A percentile compares a stretch with the other conserved stretches of the same genome.
Evolutionary conservation across 2,113 vertebrate genomes (phyloP).

Genomic region (Archocentrus centrarchus): DNA sequence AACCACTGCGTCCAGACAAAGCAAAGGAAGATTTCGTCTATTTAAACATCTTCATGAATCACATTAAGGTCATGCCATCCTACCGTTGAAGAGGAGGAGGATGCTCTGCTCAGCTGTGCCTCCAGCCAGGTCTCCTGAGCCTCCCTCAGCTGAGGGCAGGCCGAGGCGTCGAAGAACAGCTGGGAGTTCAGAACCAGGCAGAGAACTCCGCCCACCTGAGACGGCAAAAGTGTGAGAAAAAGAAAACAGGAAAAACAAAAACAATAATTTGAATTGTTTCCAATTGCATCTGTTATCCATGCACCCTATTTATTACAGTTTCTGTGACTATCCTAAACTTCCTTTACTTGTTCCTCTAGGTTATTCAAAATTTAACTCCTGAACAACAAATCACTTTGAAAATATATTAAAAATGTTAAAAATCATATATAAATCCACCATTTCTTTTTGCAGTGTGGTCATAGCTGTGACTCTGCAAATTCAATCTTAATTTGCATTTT

Average conservation of each 20-base stretch:
- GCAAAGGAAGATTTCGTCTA: not conserved
- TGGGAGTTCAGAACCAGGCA: conserved; percentile 97
- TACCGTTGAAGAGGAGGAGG: conserved; percentile 59
- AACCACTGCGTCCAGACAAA: not conserved
- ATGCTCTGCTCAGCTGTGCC: conserved; percentile 82
- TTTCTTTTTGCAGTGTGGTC: no score
- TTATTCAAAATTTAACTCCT: not conserved
- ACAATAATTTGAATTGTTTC: not conserved
- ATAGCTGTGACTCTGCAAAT: no score
- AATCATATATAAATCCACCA: no score
- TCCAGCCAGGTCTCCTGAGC: conserved; percentile 92
- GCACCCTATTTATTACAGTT: not conserved
- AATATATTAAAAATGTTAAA: not conserved
- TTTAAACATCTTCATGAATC: conserved; percentile 2
- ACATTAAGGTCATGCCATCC: not conserved
- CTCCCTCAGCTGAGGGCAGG: conserved; percentile 84
- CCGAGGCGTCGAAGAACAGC: conserved; percentile 86
- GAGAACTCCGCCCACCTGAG: conserved; percentile 87
- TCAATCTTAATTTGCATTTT: no score
- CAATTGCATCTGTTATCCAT: not conserved
- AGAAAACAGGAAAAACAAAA: not conserved
- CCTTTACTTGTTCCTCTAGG: no score
- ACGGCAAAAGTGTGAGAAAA: not conserved
- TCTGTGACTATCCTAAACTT: not conserved
- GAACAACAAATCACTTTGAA: not conserved